Evolutionary conservation across 2,888 invertebrate species (phyloP).

Genomic region (Priapulus caudatus): DNA sequence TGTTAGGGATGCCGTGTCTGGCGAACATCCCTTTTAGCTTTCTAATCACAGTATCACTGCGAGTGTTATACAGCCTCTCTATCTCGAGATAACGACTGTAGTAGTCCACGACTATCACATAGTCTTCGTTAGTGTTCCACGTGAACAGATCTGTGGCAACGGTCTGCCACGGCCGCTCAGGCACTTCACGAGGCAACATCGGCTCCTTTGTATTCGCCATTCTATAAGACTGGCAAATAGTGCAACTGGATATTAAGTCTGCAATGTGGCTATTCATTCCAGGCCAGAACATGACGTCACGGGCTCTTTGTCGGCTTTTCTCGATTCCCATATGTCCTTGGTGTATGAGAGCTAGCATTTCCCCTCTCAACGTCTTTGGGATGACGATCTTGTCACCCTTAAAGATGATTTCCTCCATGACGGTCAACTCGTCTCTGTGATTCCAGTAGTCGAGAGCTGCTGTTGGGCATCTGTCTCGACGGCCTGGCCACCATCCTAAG

Average conservation of each 20-base stretch:
- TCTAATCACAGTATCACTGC: no score
- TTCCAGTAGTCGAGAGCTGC: conserved; percentile 5
- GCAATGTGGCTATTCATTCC: conserved; percentile 18
- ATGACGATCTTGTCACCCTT: conserved; percentile 13
- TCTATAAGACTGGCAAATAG: conserved; percentile 7
- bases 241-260: conserved; percentile 10
- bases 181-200: conserved; percentile 14
- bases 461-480: not conserved
- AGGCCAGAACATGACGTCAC: conserved; percentile 16
- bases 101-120: no score
- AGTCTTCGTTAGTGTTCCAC: no score
- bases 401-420: conserved; percentile 10
- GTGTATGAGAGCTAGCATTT: conserved; percentile 11
- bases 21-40: no score
- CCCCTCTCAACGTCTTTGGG: conserved; percentile 9
- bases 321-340: conserved; percentile 12
- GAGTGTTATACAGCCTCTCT: no score
- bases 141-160: conserved; percentile 14
- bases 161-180: conserved; percentile 10
- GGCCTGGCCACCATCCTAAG: conserved; percentile 7
- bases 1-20: no score
- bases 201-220: conserved; percentile 11
- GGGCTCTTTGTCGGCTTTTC: conserved; percentile 15
- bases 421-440: conserved; percentile 7
- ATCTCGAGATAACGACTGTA: no score